These are phyloP conservation scores for Lerista edwardsae DNA, from an alignment of 2,797 vertebrate species.

Conservation along the genomic window DNA sequence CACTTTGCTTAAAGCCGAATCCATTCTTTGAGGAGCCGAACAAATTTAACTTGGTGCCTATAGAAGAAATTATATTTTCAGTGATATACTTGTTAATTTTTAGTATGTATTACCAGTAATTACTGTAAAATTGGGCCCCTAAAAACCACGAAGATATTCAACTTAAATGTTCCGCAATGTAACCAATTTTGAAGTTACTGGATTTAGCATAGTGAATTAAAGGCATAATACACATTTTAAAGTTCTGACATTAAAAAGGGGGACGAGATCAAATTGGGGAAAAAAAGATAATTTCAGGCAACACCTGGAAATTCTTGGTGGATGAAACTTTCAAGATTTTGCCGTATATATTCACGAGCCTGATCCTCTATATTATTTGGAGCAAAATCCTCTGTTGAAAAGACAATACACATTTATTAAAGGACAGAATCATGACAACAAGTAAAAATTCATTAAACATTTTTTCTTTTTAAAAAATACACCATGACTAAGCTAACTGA, in stretches of 20 bases:
- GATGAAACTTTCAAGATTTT: constrained; percentile 89
- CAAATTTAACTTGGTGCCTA: constrained; percentile 88
- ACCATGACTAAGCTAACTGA: not conserved
- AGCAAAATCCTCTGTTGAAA: constrained; percentile 87
- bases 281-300: not conserved
- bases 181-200: not conserved
- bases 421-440: constrained; percentile 37
- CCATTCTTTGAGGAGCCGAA: constrained; percentile 98
- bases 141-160: not conserved
- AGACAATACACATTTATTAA: constrained; percentile 40
- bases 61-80: constrained; percentile 38
- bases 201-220: not conserved
- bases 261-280: not conserved
- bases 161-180: not conserved
- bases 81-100: not conserved
- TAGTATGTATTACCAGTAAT: not conserved
- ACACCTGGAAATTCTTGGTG: constrained; percentile 87
- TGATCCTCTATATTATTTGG: constrained; percentile 84
- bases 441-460: constrained; percentile 25
- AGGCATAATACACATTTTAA: not conserved
- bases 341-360: constrained; percentile 88
- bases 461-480: not conserved
- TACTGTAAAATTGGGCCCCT: not conserved
- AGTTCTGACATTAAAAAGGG: not conserved
- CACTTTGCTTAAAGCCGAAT: constrained; percentile 95